A percentile compares a stretch with the other conserved stretches of the same genome.
These are phyloP conservation scores for Bombus haemorrhoidalis DNA, from an alignment of 1,140 invertebrate species.

Conservation along the genomic window DNA sequence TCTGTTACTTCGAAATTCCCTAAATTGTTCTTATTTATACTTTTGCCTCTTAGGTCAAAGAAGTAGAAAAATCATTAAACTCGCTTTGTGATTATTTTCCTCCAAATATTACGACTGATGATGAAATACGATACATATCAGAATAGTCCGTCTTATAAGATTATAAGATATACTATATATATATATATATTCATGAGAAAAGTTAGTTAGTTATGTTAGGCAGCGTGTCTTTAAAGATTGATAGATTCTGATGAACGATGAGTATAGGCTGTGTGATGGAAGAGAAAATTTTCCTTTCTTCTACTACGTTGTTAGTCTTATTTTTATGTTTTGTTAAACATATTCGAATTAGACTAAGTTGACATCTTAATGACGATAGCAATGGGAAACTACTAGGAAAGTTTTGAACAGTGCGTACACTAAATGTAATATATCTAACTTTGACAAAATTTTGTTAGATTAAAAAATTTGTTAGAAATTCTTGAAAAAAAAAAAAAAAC, in stretches of 20 bases:
- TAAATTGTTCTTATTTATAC: slow-evolving; percentile 41
- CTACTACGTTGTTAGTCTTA: not conserved
- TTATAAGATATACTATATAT: slow-evolving; percentile 63
- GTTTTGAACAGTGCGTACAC: not conserved
- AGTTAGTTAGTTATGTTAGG: too few species aligned
- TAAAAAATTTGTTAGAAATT: not conserved
- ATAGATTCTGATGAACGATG: not conserved
- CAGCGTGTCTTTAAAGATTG: not conserved
- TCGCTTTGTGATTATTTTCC: slow-evolving; percentile 70
- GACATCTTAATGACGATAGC: not conserved
- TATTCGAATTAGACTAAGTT: not conserved
- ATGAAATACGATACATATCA: slow-evolving; percentile 81
- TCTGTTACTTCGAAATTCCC: slow-evolving; percentile 46
- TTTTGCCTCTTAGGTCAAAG: not conserved
- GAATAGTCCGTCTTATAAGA: slow-evolving; percentile 63
- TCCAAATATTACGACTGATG: slow-evolving; percentile 76
- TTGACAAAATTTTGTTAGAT: not conserved
- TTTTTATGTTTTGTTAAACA: not conserved
- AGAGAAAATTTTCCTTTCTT: not conserved
- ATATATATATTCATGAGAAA: slow-evolving; percentile 7
- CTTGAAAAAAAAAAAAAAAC: not conserved
- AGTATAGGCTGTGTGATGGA: slow-evolving; percentile 10
- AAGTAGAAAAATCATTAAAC: slow-evolving; percentile 16
- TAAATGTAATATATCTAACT: not conserved
- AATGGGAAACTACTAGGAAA: not conserved